Evolutionary conservation across 2,888 invertebrate genomes (phyloP).

Genomic region (Meiosimyza platycephala): DNA sequence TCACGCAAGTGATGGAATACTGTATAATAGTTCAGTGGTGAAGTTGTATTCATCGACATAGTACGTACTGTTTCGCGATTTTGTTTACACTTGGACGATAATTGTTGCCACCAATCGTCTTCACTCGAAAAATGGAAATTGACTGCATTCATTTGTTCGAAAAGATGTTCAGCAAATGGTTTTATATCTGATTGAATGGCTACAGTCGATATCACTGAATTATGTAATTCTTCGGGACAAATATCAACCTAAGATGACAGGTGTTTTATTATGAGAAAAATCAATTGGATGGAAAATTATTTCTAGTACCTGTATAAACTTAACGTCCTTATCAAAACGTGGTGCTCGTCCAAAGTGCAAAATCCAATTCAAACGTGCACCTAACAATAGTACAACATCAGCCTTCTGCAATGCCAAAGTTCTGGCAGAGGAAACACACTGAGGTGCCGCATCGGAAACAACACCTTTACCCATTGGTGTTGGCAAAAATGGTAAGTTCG

Average conservation of each 20-base stretch:
- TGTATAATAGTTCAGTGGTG: constrained; percentile 93
- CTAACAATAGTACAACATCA: constrained; percentile 88
- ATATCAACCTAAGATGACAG: constrained; percentile 75
- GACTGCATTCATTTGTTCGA: constrained; percentile 70
- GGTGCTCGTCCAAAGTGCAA: constrained; percentile 94
- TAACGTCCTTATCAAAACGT: constrained; percentile 83
- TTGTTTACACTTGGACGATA: constrained; percentile 77
- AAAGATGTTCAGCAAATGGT: constrained; percentile 76
- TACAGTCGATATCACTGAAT: constrained; percentile 83
- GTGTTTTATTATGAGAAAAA: neutral
- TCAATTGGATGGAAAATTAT: neutral
- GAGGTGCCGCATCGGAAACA: constrained; percentile 75
- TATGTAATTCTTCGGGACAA: constrained; percentile 90
- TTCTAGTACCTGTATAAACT: constrained; percentile 79
- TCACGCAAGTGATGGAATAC: constrained; percentile 87
- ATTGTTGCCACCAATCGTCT: constrained; percentile 81
- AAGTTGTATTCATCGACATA: constrained; percentile 76
- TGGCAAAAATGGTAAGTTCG: constrained; percentile 88
- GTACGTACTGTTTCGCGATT: constrained; percentile 78
- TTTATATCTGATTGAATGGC: constrained; percentile 88
- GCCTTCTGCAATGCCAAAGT: constrained; percentile 87
- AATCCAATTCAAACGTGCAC: constrained; percentile 97
- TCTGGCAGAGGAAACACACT: constrained; percentile 88
- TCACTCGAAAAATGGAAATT: constrained; percentile 72
- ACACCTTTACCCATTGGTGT: constrained; percentile 96